Base-by-base conservation (phyloP, 2,113 vertebrate genomes). In the Actenoides lindsayi region DNA sequence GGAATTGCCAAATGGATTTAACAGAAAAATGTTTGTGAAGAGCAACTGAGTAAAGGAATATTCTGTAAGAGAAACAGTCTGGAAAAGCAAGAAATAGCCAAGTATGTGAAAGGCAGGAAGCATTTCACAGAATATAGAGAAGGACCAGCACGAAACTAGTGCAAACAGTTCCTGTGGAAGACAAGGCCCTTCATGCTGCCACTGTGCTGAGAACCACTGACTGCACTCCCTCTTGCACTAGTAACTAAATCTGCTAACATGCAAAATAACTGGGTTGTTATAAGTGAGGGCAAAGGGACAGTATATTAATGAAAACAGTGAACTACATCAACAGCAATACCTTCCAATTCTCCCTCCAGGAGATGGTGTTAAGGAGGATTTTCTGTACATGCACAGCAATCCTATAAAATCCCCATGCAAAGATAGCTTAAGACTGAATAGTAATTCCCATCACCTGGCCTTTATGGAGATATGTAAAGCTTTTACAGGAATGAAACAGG, bases 1-100 rank as follows among this genome's bases (percentile, higher is more conserved):
- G 68, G 76, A 90, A 92, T 5, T 92, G 69, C 79, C 67, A 94
- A 70, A 89, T 68, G 39, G 37, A 44, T 94, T 89, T 60, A 87
- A 75, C 79, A 94, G 64, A 50, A 93, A 67, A 74, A 56, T 5
- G 9, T 39, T 51, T 80, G 67, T 19, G 16, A 80, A 81, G 23
- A 86, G 37, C 23, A 62, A 62, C 7, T 4, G 62, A 87, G 11
- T n/a, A 87, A 93, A 82, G 42, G 24, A 73, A 68, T 44, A 17
- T 73, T 56, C 42, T 78, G 51, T 63, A 80, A 73, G 44, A 13
- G 6, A 70, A 93, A 79, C 3, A 69, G 41, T 30, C 67, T 46
- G 48, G 60, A 90, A 90, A 74, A 88, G 25, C 54, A 94, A 82
- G 70, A 73, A 16, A 46, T 2, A 91, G 42, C 62, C 53, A 89